phyloP scores from a whole-genome alignment of 2,888 invertebrate genomes.

The Fragum fragum region DNA sequence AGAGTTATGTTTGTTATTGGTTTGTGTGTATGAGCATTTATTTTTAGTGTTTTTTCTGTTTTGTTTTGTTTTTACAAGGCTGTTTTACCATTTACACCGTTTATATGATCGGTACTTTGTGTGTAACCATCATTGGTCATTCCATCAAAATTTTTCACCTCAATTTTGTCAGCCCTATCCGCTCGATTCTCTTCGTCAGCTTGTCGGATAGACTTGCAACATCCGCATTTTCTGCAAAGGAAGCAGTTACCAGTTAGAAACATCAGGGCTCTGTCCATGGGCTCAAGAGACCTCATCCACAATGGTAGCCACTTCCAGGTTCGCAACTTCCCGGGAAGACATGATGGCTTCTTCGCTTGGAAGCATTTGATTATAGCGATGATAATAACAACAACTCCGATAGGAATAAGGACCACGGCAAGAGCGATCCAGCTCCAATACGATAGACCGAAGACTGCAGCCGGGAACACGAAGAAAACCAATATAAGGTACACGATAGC shows the following conservation, averaged over 20 bases:
- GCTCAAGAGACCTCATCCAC: conserved; percentile 80
- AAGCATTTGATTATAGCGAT: conserved; percentile 82
- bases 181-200: conserved; percentile 14
- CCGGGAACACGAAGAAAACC: conserved; percentile 83
- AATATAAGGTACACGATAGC: conserved; percentile 87
- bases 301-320: conserved; percentile 84
- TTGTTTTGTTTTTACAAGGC: conserved; percentile 1
- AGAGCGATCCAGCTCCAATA: conserved; percentile 78
- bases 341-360: conserved; percentile 75
- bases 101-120: background rate
- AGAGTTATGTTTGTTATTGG: too few species aligned
- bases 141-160: background rate
- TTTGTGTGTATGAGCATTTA: too few species aligned
- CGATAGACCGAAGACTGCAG: conserved; percentile 80
- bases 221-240: conserved; percentile 49
- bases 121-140: background rate
- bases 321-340: conserved; percentile 78
- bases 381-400: conserved; percentile 71
- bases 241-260: conserved; percentile 48
- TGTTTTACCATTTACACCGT: background rate
- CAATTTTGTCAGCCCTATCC: background rate
- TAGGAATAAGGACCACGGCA: conserved; percentile 80
- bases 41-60: too few species aligned
- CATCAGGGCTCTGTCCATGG: conserved; percentile 71
- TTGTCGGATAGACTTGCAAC: conserved; percentile 31